Evolutionary conservation across 2,113 vertebrate species (phyloP).

Genomic region (Oreocharis arfaki): DNA sequence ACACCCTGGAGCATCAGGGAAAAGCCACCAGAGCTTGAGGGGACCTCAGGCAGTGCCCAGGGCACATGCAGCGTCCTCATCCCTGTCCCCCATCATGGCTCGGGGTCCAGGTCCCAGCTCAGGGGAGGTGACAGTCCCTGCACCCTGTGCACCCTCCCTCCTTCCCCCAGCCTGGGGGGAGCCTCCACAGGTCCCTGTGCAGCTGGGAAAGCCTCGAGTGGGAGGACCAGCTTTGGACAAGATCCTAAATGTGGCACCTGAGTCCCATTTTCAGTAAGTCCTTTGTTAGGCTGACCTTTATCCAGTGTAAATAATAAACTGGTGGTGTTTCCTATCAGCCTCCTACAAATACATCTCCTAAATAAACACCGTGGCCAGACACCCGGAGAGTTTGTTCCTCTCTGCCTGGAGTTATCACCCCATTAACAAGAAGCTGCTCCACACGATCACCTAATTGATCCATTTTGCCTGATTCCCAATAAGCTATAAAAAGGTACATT

Average conservation of each 20-base stretch:
- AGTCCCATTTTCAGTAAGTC: neutral
- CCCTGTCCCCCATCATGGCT: neutral
- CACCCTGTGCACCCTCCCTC: neutral
- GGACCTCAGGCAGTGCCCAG: neutral
- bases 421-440: slow-evolving; percentile 41
- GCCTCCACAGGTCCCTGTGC: neutral
- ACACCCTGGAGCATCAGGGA: neutral
- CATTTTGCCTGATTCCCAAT: slow-evolving; percentile 32
- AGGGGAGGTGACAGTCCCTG: neutral
- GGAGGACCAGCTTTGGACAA: neutral
- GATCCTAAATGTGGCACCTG: neutral
- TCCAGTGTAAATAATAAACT: neutral
- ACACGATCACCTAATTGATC: slow-evolving; percentile 35
- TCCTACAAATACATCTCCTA: neutral
- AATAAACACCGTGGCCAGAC: neutral
- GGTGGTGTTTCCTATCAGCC: neutral
- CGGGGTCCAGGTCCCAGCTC: neutral
- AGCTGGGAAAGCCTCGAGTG: neutral
- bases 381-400: neutral
- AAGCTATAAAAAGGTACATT: slow-evolving; percentile 8
- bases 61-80: neutral
- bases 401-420: slow-evolving; percentile 4
- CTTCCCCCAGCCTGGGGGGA: rapidly evolving
- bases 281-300: slow-evolving; percentile 4
- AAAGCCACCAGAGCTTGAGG: neutral